phyloP scores from a whole-genome alignment of 1,140 invertebrate genomes.

The Pemphigus obesinymphae region DNA sequence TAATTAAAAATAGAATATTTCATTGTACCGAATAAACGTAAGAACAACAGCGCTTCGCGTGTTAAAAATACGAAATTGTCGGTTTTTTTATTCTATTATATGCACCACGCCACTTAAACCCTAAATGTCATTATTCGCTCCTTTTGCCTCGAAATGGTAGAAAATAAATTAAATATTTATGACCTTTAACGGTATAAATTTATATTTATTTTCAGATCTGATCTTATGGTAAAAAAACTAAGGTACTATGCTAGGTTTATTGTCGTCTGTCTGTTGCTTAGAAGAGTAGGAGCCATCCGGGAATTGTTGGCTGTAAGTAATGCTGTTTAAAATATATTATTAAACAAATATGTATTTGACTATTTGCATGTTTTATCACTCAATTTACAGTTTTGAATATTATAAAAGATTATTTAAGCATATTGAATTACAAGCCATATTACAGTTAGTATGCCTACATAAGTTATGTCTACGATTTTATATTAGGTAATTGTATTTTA shows the following conservation, averaged over 20 bases:
- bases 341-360: background rate
- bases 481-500: too few species aligned
- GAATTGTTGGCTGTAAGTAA: slow-evolving; percentile 72
- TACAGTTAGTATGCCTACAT: background rate
- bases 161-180: background rate
- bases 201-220: slow-evolving; percentile 59
- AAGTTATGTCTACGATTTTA: background rate
- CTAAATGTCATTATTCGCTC: background rate
- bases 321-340: background rate
- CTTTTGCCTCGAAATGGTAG: background rate
- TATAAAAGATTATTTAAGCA: background rate
- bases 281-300: slow-evolving; percentile 88
- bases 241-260: slow-evolving; percentile 95
- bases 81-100: background rate
- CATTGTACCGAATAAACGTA: background rate
- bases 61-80: background rate
- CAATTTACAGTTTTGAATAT: background rate
- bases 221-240: slow-evolving; percentile 96
- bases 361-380: too few species aligned
- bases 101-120: background rate
- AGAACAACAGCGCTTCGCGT: background rate
- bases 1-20: too few species aligned
- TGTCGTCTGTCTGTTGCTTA: slow-evolving; percentile 89
- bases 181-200: background rate
- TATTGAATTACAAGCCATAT: background rate